A percentile compares a stretch with the other conserved stretches of the same genome.
phyloP scores from a whole-genome alignment of 2,113 vertebrate species.

The Prunella fulvescens region DNA sequence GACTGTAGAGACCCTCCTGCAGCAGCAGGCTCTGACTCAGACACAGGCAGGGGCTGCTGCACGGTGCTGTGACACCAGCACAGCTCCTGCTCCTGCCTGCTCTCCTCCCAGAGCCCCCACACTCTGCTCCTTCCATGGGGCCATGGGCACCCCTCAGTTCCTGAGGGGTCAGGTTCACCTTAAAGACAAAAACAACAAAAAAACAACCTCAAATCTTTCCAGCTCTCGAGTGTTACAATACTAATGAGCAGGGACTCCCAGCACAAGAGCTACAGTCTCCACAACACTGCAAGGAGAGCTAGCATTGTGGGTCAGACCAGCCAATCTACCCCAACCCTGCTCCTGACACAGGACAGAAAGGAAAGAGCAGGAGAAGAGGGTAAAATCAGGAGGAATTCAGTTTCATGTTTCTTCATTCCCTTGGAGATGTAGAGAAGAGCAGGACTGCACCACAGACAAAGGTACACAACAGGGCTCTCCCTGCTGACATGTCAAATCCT shows the following conservation, averaged over 20 bases:
- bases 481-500: background rate
- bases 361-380: background rate
- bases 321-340: background rate
- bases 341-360: background rate
- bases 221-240: background rate
- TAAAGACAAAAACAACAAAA: background rate
- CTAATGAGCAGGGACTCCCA: background rate
- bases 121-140: background rate
- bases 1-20: background rate
- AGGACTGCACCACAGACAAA: background rate
- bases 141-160: background rate
- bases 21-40: background rate
- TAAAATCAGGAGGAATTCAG: background rate
- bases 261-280: background rate
- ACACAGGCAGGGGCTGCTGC: background rate
- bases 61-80: rapidly evolving
- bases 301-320: background rate
- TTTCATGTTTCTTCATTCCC: background rate
- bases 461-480: rapidly evolving
- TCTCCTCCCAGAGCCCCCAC: background rate
- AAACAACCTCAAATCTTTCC: background rate
- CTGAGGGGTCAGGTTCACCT: background rate
- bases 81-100: background rate
- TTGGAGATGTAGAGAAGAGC: background rate
- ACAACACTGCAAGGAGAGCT: background rate